phyloP scores from a whole-genome alignment of 2,113 vertebrate genomes.

The Chloropsis hardwickii region DNA sequence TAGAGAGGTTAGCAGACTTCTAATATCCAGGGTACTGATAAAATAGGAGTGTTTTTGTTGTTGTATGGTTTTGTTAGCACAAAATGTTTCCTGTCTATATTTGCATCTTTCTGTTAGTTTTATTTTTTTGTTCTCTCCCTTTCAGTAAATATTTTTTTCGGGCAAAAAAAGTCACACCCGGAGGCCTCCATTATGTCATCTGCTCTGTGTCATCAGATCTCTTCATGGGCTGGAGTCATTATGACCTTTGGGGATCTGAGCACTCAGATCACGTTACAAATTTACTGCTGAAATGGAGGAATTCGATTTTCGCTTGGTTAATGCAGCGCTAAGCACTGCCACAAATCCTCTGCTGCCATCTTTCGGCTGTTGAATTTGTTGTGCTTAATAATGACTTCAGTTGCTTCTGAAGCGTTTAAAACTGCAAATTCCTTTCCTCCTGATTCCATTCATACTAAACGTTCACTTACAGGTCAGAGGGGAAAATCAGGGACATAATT shows the following conservation, averaged over 20 bases:
- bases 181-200: background rate
- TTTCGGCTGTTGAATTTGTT: background rate
- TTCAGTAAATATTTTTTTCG: background rate
- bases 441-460: background rate
- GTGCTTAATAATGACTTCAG: fast-evolving
- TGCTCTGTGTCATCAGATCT: background rate
- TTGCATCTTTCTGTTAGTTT: background rate
- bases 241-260: background rate
- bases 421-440: background rate
- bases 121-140: background rate
- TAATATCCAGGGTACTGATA: background rate
- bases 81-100: background rate
- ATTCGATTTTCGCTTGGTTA: background rate
- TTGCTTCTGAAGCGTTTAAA: background rate
- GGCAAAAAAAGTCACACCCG: background rate
- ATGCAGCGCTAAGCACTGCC: background rate
- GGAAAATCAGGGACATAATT: background rate
- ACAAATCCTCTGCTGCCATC: slow-evolving; percentile 40
- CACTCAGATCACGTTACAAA: background rate
- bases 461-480: background rate
- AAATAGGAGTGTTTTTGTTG: background rate
- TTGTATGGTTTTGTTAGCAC: background rate
- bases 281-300: background rate
- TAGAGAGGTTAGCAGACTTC: background rate
- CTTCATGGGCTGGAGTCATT: background rate